Evolutionary conservation across 2,888 invertebrate species (phyloP), one percentile per base, ranked within the genome.

Genomic region (Branchipolynoe longqiensis): DNA sequence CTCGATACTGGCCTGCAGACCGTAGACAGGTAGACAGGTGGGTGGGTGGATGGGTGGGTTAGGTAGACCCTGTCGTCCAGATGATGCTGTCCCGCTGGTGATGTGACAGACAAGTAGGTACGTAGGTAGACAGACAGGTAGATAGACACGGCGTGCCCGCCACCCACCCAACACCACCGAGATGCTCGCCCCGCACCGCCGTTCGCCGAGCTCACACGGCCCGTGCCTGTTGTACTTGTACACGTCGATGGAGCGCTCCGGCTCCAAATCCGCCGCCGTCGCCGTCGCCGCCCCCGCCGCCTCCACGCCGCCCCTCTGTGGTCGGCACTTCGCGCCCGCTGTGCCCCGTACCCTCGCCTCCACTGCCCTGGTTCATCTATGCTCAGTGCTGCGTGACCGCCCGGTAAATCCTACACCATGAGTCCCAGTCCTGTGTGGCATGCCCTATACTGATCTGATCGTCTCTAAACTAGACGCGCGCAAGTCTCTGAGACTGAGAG

Each of bases 1-100:
- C 69, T 69, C 36, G 69, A 69, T 69, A 69, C 69, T 69, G 69
- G 69, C 69, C 69, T 69, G 69, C 33, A 18, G 69, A n/a, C 38
- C 69, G 69, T 38, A n/a, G n/a, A n/a, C n/a, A n/a, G n/a, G n/a
- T n/a, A n/a, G n/a, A n/a, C n/a, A n/a, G n/a, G n/a, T n/a, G n/a
- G n/a, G n/a, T n/a, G n/a, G n/a, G n/a, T n/a, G n/a, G n/a, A n/a
- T n/a, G n/a, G n/a, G n/a, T n/a, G n/a, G n/a, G n/a, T n/a, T n/a
- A n/a, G n/a, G 69, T 69, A 22, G 62, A 31, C 33, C 31, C 33
- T 31, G 62, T 62, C 22, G 62, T 62, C 33, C 12, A 31, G 62
- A 14, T 56, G 56, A n/a, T 56, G 62, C 62, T 62, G 62, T 28
- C 25, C n/a, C n/a, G 62, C 25, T 38, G 36, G 18, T 69, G 33